phyloP scores from a whole-genome alignment of 2,797 vertebrate genomes.

The Pseudomugil gertrudae region DNA sequence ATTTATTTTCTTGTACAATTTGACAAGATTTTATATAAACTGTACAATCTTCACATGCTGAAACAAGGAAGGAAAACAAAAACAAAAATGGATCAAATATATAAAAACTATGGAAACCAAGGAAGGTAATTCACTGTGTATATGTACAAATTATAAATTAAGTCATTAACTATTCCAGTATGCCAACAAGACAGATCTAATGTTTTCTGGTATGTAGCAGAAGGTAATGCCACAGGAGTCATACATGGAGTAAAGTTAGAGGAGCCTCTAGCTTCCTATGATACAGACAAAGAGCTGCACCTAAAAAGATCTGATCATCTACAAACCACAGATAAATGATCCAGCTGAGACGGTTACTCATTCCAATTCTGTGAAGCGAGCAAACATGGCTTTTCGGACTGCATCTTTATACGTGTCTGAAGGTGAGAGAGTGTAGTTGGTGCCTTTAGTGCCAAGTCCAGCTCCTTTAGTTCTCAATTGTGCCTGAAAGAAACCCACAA shows the following conservation, averaged over 20 bases:
- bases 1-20: constrained; percentile 83
- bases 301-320: constrained; percentile 6
- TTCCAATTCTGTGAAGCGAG: constrained; percentile 97
- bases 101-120: constrained; percentile 43
- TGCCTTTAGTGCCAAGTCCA: constrained; percentile 94
- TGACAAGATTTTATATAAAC: constrained; percentile 72
- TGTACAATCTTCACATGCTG: constrained; percentile 78
- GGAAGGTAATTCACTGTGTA: constrained; percentile 55
- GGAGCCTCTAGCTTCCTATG: constrained; percentile 3
- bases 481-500: constrained; percentile 79
- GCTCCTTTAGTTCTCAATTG: constrained; percentile 94
- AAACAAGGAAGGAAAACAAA: constrained; percentile 40
- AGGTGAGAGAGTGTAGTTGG: constrained; percentile 91
- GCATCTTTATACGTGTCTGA: constrained; percentile 98
- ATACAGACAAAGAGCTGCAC: background rate
- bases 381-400: constrained; percentile 98
- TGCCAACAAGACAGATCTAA: constrained; percentile 9
- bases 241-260: constrained; percentile 12
- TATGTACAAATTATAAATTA: constrained; percentile 82
- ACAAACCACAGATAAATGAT: background rate
- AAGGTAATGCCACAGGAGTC: constrained; percentile 25
- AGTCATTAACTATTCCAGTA: constrained; percentile 31
- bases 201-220: constrained; percentile 12
- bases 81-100: constrained; percentile 33
- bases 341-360: constrained; percentile 54